Percentiles rank a stretch among this genome's conserved stretches.
Evolutionary conservation across 2,888 invertebrate species (phyloP).

Genomic region (Bellardia pandia): DNA sequence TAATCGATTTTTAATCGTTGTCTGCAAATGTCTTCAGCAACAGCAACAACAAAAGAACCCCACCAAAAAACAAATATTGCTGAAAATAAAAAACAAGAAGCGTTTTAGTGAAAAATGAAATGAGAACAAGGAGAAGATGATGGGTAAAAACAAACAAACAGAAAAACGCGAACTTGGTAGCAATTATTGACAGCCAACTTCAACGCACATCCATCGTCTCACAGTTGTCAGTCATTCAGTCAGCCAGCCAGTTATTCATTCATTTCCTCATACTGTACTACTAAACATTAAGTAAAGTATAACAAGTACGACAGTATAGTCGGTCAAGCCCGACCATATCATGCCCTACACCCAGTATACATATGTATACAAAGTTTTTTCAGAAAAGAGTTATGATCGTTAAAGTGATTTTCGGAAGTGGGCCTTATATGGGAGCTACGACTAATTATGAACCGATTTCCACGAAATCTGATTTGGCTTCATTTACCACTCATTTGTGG

Average conservation of each 20-base stretch:
- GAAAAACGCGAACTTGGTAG: constrained; percentile 64
- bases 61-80: constrained; percentile 21
- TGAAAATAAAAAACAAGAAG: constrained; percentile 57
- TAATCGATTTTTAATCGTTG: constrained; percentile 76
- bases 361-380: too few species aligned
- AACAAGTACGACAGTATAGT: background rate
- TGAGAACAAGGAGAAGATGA: constrained; percentile 36
- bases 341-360: too few species aligned
- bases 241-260: constrained; percentile 36
- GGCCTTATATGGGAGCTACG: too few species aligned
- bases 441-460: too few species aligned
- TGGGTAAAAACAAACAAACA: background rate
- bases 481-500: too few species aligned
- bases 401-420: too few species aligned
- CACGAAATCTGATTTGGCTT: too few species aligned
- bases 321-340: too few species aligned
- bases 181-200: constrained; percentile 73
- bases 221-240: constrained; percentile 70
- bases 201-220: constrained; percentile 69
- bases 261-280: background rate
- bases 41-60: constrained; percentile 29
- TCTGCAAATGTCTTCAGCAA: constrained; percentile 66
- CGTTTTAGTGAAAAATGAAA: constrained; percentile 55
- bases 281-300: constrained; percentile 4
- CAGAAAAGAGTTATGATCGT: too few species aligned